A percentile compares a stretch with the other conserved stretches of the same genome.
These are phyloP conservation scores for Melikaiella ostensackeni DNA, from an alignment of 2,888 invertebrate genomes.

Conservation along the genomic window DNA sequence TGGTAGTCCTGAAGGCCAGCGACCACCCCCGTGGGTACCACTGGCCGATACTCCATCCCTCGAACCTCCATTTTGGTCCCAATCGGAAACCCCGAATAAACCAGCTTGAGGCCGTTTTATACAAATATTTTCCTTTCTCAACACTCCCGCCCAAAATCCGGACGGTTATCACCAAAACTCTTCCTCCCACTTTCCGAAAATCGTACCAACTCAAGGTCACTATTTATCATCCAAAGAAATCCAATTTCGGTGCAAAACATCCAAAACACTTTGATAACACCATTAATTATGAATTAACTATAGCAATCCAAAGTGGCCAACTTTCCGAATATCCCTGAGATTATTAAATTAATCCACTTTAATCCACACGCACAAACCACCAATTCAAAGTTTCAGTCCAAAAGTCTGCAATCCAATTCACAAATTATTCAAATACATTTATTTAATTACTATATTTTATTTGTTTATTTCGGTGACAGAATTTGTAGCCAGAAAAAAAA, in stretches of 20 bases:
- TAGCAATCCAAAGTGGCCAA: no score
- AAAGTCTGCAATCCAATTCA: no score
- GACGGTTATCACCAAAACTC: slow-evolving; percentile 3
- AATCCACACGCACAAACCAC: neutral
- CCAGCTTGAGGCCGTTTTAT: slow-evolving; percentile 71
- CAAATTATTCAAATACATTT: no score
- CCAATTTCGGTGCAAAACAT: neutral
- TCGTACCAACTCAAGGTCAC: neutral
- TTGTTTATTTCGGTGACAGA: no score
- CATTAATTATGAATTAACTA: no score
- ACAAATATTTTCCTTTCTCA: slow-evolving; percentile 42
- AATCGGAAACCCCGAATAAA: slow-evolving; percentile 67
- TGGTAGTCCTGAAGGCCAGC: slow-evolving; percentile 75
- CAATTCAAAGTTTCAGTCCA: no score
- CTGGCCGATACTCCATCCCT: slow-evolving; percentile 80
- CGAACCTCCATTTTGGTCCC: slow-evolving; percentile 79
- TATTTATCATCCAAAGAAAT: neutral
- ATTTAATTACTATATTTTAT: neutral
- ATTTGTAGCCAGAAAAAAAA: neutral
- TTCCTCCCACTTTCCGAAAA: neutral
- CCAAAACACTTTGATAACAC: no score
- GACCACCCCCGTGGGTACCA: slow-evolving; percentile 76
- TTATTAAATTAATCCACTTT: neutral
- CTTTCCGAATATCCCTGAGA: neutral
- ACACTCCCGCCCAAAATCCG: neutral